Conservation (phyloP, 2,797 vertebrate genomes). For the Lophius americanus region DNA sequence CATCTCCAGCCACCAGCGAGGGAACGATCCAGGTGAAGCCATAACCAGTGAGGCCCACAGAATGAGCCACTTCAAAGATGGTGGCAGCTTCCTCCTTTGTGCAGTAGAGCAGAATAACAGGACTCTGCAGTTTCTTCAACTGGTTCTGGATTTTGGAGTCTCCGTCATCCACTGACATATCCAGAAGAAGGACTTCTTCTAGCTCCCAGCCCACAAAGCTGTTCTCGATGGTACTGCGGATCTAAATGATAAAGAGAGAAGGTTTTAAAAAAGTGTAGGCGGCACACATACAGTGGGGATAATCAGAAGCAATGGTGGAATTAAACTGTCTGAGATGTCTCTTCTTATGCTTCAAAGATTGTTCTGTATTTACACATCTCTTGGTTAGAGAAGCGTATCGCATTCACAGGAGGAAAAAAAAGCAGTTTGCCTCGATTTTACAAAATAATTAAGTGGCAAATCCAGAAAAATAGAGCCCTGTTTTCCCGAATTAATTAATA, state of each 20-base stretch:
- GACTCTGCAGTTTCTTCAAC: conserved; percentile 98
- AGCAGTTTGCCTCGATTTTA: too few relatives aligned
- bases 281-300: conserved; percentile 63
- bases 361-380: conserved; percentile 46
- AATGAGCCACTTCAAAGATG: conserved; percentile 98
- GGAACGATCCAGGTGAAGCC: conserved; percentile 99
- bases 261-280: conserved; percentile 61
- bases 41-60: conserved; percentile 96
- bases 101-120: conserved; percentile 98
- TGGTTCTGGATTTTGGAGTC: conserved; percentile 99
- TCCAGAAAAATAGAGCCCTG: too few relatives aligned
- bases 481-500: too few relatives aligned
- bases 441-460: too few relatives aligned
- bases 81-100: conserved; percentile 96
- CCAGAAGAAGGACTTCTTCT: conserved; percentile 94
- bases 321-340: conserved; percentile 52
- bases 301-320: conserved; percentile 36
- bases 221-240: conserved; percentile 97
- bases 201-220: conserved; percentile 99
- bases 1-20: conserved; percentile 94
- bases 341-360: conserved; percentile 47
- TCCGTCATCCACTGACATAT: conserved; percentile 96
- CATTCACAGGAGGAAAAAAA: neutral
- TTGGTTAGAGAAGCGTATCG: conserved; percentile 24
- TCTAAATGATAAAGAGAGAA: conserved; percentile 61